A percentile compares a stretch with the other conserved stretches of the same genome.
These are phyloP conservation scores for Gnathonemus longibarbis DNA, from an alignment of 2,113 vertebrate genomes.

Conservation along the genomic window DNA sequence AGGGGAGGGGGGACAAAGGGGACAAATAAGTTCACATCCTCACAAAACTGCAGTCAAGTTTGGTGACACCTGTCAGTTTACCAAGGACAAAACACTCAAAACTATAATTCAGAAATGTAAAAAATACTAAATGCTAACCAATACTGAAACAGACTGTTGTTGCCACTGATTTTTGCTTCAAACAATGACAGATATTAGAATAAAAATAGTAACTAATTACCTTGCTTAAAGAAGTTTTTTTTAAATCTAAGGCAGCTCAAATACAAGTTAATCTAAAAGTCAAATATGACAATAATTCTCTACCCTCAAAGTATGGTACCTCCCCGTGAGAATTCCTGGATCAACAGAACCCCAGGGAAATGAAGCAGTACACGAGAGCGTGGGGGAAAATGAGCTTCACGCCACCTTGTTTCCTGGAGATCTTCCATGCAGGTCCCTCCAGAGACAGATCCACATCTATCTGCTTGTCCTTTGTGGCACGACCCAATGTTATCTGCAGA, in stretches of 20 bases:
- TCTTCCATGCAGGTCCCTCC: slow-evolving; percentile 93
- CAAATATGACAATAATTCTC: not conserved
- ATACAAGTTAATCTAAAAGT: not conserved
- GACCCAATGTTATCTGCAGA: slow-evolving; percentile 80
- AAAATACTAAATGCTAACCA: not conserved
- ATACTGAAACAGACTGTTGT: not conserved
- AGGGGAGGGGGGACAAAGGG: not conserved
- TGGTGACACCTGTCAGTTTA: not conserved
- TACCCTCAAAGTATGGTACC: no score
- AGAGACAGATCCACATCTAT: slow-evolving; percentile 89
- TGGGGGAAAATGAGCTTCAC: not conserved
- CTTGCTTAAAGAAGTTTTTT: not conserved
- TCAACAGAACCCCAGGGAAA: not conserved
- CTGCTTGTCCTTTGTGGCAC: slow-evolving; percentile 93
- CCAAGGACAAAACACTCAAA: not conserved
- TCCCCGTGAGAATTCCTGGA: not conserved
- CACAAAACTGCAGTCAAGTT: not conserved
- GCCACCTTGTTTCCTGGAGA: slow-evolving; percentile 90
- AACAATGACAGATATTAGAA: not conserved
- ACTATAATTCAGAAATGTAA: not conserved
- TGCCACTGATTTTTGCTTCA: not conserved
- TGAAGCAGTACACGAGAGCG: not conserved
- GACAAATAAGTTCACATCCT: not conserved
- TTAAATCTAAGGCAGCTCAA: not conserved
- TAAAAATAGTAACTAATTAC: not conserved